These are phyloP conservation scores for Zenarchopterus dispar DNA, from an alignment of 2,797 vertebrate genomes.

Conservation along the genomic window DNA sequence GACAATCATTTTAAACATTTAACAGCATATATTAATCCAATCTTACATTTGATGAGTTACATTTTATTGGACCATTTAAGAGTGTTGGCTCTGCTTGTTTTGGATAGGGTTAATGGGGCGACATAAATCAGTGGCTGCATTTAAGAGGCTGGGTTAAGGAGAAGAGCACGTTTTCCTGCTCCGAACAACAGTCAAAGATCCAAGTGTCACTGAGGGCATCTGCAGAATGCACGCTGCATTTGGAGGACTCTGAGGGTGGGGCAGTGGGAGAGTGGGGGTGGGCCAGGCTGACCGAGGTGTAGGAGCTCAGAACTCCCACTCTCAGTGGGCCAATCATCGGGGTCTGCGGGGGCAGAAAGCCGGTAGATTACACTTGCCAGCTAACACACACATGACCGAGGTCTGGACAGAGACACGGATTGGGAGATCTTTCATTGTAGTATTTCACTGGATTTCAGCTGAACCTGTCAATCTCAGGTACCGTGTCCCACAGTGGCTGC, in stretches of 20 bases:
- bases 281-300: slow-evolving; percentile 38
- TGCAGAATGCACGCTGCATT: slow-evolving; percentile 8
- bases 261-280: slow-evolving; percentile 3
- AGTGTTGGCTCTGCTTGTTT: no score
- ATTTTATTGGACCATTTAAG: no score
- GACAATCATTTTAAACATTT: no score
- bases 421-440: not conserved
- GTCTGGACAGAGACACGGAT: slow-evolving; percentile 9
- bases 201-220: slow-evolving; percentile 41
- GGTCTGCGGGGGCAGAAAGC: slow-evolving; percentile 56
- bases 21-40: no score
- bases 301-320: slow-evolving; percentile 54
- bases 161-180: not conserved
- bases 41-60: no score
- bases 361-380: slow-evolving; percentile 47
- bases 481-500: not conserved
- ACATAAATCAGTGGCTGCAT: no score
- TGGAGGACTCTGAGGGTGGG: slow-evolving; percentile 27
- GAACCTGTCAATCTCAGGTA: slow-evolving; percentile 49
- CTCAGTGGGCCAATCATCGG: slow-evolving; percentile 53
- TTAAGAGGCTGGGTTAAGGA: not conserved
- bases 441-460: slow-evolving; percentile 22
- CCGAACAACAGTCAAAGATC: not conserved
- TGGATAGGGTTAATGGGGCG: no score
- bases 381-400: slow-evolving; percentile 25